Percentiles rank a stretch among this genome's conserved stretches.
These are phyloP conservation scores for Noturus placidus DNA, from an alignment of 2,113 vertebrate species.

Conservation along the genomic window DNA sequence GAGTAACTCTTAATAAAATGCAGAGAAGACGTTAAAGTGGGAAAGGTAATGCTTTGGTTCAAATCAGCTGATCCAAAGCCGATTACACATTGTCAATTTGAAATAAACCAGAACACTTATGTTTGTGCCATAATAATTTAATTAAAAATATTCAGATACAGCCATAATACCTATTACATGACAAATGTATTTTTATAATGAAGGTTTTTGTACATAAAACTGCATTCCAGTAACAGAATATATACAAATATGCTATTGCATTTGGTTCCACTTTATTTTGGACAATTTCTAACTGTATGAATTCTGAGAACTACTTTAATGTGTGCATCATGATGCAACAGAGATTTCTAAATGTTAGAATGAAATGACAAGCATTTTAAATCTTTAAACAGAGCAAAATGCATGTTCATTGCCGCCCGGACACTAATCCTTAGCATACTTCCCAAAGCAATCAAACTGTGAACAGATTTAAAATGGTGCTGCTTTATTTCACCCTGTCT, in stretches of 20 bases:
- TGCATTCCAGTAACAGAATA: neutral
- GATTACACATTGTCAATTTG: neutral
- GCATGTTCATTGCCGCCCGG: conserved; percentile 49
- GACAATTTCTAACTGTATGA: neutral
- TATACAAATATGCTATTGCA: neutral
- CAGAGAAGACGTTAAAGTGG: neutral
- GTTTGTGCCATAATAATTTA: neutral
- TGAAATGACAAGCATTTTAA: conserved; percentile 29
- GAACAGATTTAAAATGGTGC: conserved; percentile 62
- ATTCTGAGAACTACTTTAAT: neutral
- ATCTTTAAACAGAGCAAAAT: conserved; percentile 50
- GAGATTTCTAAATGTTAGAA: conserved; percentile 13
- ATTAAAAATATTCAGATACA: neutral
- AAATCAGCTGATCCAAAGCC: neutral
- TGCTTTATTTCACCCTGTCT: conserved; percentile 67
- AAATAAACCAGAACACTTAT: neutral
- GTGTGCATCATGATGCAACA: neutral
- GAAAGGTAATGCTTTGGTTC: neutral
- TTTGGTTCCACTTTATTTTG: neutral
- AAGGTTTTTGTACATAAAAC: neutral
- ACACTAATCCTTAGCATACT: conserved; percentile 62
- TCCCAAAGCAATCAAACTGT: conserved; percentile 70
- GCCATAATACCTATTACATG: neutral
- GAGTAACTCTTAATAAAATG: neutral
- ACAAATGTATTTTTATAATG: neutral